phyloP scores from a whole-genome alignment of 2,113 vertebrate genomes.

The Gobio gobio region DNA sequence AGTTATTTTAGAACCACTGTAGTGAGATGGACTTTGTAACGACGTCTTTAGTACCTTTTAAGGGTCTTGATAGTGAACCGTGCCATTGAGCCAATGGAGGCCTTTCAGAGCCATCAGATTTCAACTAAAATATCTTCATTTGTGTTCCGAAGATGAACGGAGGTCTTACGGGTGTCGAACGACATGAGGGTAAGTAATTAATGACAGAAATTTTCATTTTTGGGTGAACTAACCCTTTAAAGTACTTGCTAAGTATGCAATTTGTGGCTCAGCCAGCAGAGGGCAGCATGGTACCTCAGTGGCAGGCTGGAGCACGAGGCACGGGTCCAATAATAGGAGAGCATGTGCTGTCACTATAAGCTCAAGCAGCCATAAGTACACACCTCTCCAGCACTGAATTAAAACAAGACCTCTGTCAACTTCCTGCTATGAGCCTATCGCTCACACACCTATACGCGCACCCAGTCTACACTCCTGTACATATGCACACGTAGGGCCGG shows the following conservation, averaged over 20 bases:
- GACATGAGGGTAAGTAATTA: too few relatives aligned
- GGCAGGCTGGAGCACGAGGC: constrained; percentile 70
- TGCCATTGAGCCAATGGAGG: too few relatives aligned
- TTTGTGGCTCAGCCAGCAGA: constrained; percentile 69
- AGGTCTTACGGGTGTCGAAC: too few relatives aligned
- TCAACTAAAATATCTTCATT: too few relatives aligned
- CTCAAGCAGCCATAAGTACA: constrained; percentile 79
- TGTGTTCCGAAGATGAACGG: too few relatives aligned
- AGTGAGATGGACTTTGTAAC: too few relatives aligned
- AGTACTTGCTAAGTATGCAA: constrained; percentile 13
- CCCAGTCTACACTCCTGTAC: constrained; percentile 29
- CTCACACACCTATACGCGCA: constrained; percentile 49
- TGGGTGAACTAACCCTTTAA: too few relatives aligned
- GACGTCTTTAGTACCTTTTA: too few relatives aligned
- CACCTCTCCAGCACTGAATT: constrained; percentile 79
- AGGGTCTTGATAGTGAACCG: too few relatives aligned
- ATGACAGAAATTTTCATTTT: too few relatives aligned
- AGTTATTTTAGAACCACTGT: too few relatives aligned
- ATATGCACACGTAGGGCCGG: constrained; percentile 25
- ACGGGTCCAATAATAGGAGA: constrained; percentile 78
- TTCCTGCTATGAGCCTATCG: constrained; percentile 70
- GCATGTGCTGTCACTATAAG: constrained; percentile 81
- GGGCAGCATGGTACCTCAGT: constrained; percentile 70
- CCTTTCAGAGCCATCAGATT: too few relatives aligned
- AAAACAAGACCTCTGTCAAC: constrained; percentile 80